Base-by-base conservation (phyloP, 2,797 vertebrate species). In the Apogon hyalosoma region DNA sequence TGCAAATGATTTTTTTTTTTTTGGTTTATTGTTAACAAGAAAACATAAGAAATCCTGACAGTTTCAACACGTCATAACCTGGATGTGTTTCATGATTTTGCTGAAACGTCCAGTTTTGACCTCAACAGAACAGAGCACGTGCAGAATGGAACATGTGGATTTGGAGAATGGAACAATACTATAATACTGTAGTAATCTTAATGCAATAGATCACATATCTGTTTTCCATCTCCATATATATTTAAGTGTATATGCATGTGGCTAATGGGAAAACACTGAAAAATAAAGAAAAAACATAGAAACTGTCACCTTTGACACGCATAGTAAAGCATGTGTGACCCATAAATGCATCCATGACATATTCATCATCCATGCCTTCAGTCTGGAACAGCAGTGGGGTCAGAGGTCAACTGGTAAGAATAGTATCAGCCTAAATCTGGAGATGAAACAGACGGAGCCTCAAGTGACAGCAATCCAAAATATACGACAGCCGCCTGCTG, bases 371-470 rank as follows among this genome's bases (percentile, higher is more conserved):
- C 14, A 6, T 45, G 47, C 11, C 7, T 57, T 53, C 51, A 43
- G 18, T 66, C 33, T 52, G 57, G 43, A 42, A 18, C 18, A 19
- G 28, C 18, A 4, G 19, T 15, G 8, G 11, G 60, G 70, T 73
- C 51, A 82, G 14, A 68, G 73, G 18, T 75, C 70, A 81, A 43
- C n/a, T 14, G 51, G 38, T 72, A 65, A 72, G 47, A 84, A 81
- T 73, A 88, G 74, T 62, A 65, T 54, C 38, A 24, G 59, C 61
- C 79, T 59, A 57, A 75, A 78, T 69, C 12, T 49, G 28, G 14
- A 50, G 16, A 56, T 50, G 63, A 19, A 71, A 71, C 55, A 67
- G 41, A 60, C 38, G 53, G 48, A 63, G 67, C 63, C 19, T 58
- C 48, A 11, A 65, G 40, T 57, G 51, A 64, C 42, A 70, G 18